Percentiles rank a stretch among this genome's conserved stretches.
phyloP scores from a whole-genome alignment of 2,797 vertebrate genomes.

The Chelon labrosus region DNA sequence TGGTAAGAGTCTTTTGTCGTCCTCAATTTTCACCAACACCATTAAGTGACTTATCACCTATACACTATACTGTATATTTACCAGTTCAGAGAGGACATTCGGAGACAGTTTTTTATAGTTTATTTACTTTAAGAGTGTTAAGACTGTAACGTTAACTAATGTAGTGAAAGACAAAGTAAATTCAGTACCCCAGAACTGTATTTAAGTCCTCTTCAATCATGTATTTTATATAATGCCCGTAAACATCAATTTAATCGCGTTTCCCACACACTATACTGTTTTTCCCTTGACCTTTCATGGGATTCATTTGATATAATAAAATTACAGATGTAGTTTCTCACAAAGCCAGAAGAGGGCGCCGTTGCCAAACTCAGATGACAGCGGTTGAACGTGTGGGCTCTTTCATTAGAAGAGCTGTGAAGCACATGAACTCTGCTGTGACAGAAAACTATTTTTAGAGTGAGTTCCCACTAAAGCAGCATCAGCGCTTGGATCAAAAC shows the following conservation, averaged over 20 bases:
- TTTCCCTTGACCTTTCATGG: background rate
- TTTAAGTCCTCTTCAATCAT: background rate
- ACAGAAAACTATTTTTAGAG: constrained; percentile 23
- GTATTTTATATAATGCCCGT: too few species aligned
- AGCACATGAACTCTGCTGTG: constrained; percentile 6
- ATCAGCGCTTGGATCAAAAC: constrained; percentile 6
- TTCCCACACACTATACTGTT: too few species aligned
- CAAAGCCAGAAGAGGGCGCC: constrained; percentile 33
- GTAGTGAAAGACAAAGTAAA: too few species aligned
- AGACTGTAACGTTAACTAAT: too few species aligned
- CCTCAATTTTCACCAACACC: too few species aligned
- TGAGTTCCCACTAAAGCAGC: background rate
- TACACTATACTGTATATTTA: too few species aligned
- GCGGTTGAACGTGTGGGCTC: background rate
- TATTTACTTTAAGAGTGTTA: too few species aligned
- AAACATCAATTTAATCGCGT: too few species aligned
- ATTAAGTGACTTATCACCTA: too few species aligned
- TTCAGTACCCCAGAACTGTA: background rate
- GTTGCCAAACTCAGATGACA: background rate
- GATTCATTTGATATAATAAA: background rate
- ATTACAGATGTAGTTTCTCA: background rate
- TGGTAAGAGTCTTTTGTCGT: too few species aligned
- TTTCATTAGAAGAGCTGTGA: constrained; percentile 21
- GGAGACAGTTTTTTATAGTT: too few species aligned
- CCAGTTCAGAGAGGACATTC: too few species aligned